Base-by-base conservation (phyloP, 2,888 invertebrate species). In the Nomada flava region DNA sequence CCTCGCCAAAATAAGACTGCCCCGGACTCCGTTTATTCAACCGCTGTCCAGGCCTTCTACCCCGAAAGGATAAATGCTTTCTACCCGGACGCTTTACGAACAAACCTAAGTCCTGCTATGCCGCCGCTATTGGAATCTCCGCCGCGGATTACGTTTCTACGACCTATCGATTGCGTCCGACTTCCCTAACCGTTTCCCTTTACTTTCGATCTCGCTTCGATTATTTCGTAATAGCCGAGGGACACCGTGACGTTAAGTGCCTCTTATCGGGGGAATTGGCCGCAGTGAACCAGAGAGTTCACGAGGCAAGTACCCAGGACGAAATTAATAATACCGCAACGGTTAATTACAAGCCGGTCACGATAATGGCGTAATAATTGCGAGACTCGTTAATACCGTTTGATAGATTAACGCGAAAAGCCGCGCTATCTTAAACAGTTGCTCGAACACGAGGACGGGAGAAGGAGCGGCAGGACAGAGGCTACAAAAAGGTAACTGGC, bases 1-100 rank as follows among this genome's bases (percentile, higher is more conserved):
- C 86, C 86, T 86, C 86, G 89, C 90, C 89, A 90, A 92, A 92
- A 92, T 91, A 92, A 91, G 90, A 89, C 91, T 87, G 90, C 80
- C 81, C 87, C 70, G 86, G 84, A 86, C 87, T 89, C 88, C 84
- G 88, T 90, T 90, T 90, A 86, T 90, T 89, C 88, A 85, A 81
- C 85, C 87, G 83, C 88, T 88, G 85, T 90, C 90, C 86, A 85
- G 82, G 82, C 79, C 83, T 82, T 81, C 86, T 71, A 88, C 89
- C 86, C 88, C 87, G 86, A 87, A 90, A 88, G 89, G 88, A 89
- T 90, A 86, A 89, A 90, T 90, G 89, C 87, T 85, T 83, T 73
- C 78, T 79, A 68, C 80, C 76, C 79, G 85, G 76, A 81, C 79
- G 85, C 84, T 87, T 84, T 84, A 86, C 84, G 86, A 86, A 87